Evolutionary conservation across 2,113 vertebrate genomes (phyloP), one percentile per base, ranked within the genome.

Genomic region (Arothron firmamentum): DNA sequence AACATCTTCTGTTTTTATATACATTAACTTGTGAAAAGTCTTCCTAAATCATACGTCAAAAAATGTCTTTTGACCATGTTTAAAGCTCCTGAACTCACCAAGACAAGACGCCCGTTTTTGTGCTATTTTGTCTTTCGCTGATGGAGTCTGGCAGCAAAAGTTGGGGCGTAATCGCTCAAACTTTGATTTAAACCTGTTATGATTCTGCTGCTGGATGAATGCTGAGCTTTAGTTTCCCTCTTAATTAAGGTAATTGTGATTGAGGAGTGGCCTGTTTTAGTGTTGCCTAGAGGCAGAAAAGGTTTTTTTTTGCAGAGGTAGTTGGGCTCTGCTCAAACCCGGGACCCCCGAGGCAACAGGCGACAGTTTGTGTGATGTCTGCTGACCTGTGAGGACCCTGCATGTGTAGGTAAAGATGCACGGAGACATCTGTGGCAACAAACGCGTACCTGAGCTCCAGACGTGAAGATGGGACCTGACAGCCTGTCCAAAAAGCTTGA

Each of bases 241-340:
- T 78, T 84, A 84, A 86, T 91, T 88, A 91, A 82, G 81, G 74
- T 89, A 87, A 90, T 86, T 73, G 66, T 88, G 87, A 90, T 75
- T 83, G 89, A 90, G 82, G 85, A 85, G 65, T 71, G 83, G 85
- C 78, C 83, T 78, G 83, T 83, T 86, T 85, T 70, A 54, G 62
- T 67, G 52, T 19, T 73, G 83, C 91, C 89, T 79, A 47, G 25
- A 77, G 91, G 87, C 77, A 72, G 0, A 77, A 82, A 75, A 71
- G 62, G 46, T 76, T 74, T 72, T 47, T 82, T 91, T 86, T 65
- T 88, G 85, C 87, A 79, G 60, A 20, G 72, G 66, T 72, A 54
- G 62, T 64, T 43, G 52, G 62, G 46, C 71, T 72, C 75, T 77
- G 62, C 20, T 56, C 68, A 68, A 79, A 85, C 75, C 84, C 83